Base-by-base conservation (phyloP, 2,113 vertebrate species). In the Felis chaus region DNA sequence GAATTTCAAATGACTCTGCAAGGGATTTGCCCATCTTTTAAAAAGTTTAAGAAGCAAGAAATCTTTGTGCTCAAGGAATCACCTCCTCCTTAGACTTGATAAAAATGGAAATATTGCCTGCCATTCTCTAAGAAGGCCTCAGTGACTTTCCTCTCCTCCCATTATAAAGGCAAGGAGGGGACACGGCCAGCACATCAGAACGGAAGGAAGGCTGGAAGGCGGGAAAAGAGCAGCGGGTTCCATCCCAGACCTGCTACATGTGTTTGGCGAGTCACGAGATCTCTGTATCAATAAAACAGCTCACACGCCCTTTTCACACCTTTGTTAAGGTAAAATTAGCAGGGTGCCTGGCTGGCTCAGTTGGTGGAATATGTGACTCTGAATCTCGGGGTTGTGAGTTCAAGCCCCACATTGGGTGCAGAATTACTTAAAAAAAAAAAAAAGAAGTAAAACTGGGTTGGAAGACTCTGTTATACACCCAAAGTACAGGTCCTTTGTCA, bases 1-100 rank as follows among this genome's bases (percentile, higher is more conserved):
- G 29, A 86, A 82, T 80, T 86, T 96, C 80, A 73, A 71, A 82
- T 23, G 14, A 79, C 5, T 89, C 53, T 79, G 57, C 53, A 63
- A 66, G 4, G 66, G 33, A 86, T 79, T 63, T 39, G 11, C 29
- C 65, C 85, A 66, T 55, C 18, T 71, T 74, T 68, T n/a, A n/a
- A 78, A 91, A 66, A 73, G 36, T 31, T 50, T 53, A 91, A 63
- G 16, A 91, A 48, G 55, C 63, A 82, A 69, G 86, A 78, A 81
- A 73, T 48, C 73, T 84, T 69, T 87, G 23, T 87, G 27, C 48
- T 84, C 1, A 57, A 80, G 63, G 29, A 83, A 88, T 29, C 31
- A 0, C 50, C 36, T 66, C n/a, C 57, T 92, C 48, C 27, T 57
- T 25, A 93, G 50, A 61, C 16, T 10, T 79, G 50, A 65, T 50